Base-by-base conservation (phyloP, 1,140 invertebrate species). In the Pseudomyrmex gracilis region DNA sequence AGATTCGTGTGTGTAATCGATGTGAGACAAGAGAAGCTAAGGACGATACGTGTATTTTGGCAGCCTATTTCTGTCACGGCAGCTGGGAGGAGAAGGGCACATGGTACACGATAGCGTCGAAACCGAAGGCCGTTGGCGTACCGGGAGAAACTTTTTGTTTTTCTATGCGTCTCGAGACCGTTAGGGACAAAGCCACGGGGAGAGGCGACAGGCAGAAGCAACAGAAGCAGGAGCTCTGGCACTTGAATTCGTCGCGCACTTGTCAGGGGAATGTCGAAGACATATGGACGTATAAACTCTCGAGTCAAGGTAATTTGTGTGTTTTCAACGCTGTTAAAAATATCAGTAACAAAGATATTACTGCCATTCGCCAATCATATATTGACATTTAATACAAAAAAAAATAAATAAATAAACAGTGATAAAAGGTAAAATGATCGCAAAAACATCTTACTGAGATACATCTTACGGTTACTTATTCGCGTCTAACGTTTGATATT, bases 1-100 rank as follows among this genome's bases (percentile, higher is more conserved):
- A 34, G 0, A 34, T 5, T 34, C n/a, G 7, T 45, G 51, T 13
- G 10, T n/a, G 24, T 13, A 7, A 12, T 13, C 9, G 24, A n/a
- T n/a, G 2, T 24, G 15, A n/a, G 20, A 5, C n/a, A n/a, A 61
- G n/a, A n/a, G 2, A 67, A 22, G 17, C 17, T 70, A 63, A 51
- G 0, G 1, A 51, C 3, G 15, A n/a, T 8, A 68, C 34, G 34
- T 67, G n/a, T 51, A 61, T 66, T 43, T 84, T 53, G n/a, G 15
- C 89, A 95, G 95, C 93, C 7, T 96, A 95, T 86, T 94, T 94
- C 2, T 96, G 96, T 84, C 95, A 96, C 82, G 96, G 95, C 5
- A 95, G 94, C 80, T 96, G 96, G 96, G 92, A 95, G 82, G 95
- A 96, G 68, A 94, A 95, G 73, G 95, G 94, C 10, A 95, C 93